A percentile compares a stretch with the other conserved stretches of the same genome.
phyloP scores from a whole-genome alignment of 2,113 vertebrate genomes.

The Anthoscopus minutus region DNA sequence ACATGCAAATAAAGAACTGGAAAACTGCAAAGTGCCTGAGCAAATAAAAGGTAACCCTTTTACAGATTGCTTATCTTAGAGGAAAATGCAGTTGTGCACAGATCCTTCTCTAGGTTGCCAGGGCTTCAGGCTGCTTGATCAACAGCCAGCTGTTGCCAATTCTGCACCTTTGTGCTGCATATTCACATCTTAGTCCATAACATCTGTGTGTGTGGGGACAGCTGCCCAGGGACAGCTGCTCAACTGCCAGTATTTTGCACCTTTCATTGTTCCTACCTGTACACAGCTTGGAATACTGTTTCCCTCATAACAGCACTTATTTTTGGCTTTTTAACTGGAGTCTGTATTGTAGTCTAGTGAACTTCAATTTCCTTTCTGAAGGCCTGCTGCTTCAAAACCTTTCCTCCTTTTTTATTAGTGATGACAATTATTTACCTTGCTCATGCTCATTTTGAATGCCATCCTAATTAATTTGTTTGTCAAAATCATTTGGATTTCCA shows the following conservation, averaged over 20 bases:
- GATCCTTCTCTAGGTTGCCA: neutral
- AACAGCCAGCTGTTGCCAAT: neutral
- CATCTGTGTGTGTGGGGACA: accelerated
- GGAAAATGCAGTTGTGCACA: neutral
- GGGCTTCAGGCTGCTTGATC: neutral
- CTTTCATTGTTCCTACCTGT: neutral
- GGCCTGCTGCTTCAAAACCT: neutral
- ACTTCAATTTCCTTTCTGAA: neutral
- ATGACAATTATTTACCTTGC: neutral
- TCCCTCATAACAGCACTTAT: neutral
- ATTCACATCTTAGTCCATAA: accelerated
- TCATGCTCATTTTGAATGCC: neutral
- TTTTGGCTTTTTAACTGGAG: neutral
- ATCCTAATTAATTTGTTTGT: neutral
- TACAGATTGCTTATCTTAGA: neutral
- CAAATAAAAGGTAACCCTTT: neutral
- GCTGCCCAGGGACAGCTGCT: neutral
- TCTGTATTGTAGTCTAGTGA: neutral
- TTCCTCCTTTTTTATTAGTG: neutral
- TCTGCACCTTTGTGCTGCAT: neutral
- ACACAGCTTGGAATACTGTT: neutral
- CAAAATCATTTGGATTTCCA: neutral
- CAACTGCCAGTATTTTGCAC: accelerated
- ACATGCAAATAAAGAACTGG: neutral
- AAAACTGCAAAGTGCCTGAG: neutral